Evolutionary conservation across 2,797 vertebrate species (phyloP).

Genomic region (Knipowitschia caucasica): DNA sequence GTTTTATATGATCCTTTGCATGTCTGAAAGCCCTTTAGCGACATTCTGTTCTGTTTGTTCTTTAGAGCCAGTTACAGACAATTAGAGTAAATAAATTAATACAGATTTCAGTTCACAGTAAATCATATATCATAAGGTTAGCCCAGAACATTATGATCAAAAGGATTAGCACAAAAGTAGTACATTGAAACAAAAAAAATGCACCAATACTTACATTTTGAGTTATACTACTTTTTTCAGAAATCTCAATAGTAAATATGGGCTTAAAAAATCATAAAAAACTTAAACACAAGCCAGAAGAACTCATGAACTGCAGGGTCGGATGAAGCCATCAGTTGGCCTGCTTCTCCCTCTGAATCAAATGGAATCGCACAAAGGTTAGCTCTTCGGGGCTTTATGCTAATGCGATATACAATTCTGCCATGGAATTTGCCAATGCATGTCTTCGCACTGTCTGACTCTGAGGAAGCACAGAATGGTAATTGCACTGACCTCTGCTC

Average conservation of each 20-base stretch:
- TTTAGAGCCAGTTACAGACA: too few relatives aligned
- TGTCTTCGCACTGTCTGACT: conserved; percentile 72
- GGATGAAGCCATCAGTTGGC: conserved; percentile 57
- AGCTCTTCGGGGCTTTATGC: conserved; percentile 72
- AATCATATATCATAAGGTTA: too few relatives aligned
- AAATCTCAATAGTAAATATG: neutral
- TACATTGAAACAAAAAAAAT: too few relatives aligned
- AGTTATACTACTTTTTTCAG: neutral
- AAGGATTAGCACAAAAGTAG: too few relatives aligned
- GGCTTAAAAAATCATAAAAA: conserved; percentile 21
- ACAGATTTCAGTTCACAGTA: too few relatives aligned
- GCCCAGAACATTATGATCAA: too few relatives aligned
- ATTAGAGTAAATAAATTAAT: too few relatives aligned
- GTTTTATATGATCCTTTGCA: too few relatives aligned
- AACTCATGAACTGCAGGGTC: conserved; percentile 63
- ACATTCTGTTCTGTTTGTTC: too few relatives aligned
- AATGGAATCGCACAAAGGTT: conserved; percentile 75
- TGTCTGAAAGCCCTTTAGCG: too few relatives aligned
- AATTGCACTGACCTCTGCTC: conserved; percentile 73
- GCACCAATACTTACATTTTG: neutral
- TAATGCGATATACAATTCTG: conserved; percentile 73
- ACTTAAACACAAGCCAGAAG: conserved; percentile 72
- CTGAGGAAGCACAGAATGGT: conserved; percentile 67
- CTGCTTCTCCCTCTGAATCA: conserved; percentile 66
- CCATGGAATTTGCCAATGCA: conserved; percentile 72